phyloP scores from a whole-genome alignment of 1,140 invertebrate genomes.

The Drosophila triauraria region DNA sequence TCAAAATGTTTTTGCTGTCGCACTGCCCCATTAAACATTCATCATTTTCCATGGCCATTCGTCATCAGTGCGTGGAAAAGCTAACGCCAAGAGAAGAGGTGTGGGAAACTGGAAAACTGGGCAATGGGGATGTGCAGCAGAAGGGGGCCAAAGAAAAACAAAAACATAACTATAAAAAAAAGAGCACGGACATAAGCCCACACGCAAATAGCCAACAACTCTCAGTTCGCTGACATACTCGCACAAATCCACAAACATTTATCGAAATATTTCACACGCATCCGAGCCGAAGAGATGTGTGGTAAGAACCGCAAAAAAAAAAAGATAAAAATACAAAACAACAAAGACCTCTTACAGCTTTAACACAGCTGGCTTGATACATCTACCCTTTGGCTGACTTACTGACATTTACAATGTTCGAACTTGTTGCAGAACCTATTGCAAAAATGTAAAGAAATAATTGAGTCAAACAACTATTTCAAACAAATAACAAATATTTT shows the following conservation, averaged over 20 bases:
- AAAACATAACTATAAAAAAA: conserved; percentile 32
- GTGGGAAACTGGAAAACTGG: not conserved
- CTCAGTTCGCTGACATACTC: conserved; percentile 24
- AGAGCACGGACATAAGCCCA: not conserved
- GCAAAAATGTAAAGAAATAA: conserved; percentile 5
- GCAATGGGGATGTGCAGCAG: conserved; percentile 20
- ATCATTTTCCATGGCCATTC: conserved; percentile 77
- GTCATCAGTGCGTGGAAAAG: conserved; percentile 76
- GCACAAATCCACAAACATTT: conserved; percentile 47
- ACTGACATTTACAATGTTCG: not conserved
- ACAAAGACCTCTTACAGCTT: not conserved
- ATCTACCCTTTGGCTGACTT: not conserved
- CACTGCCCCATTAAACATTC: conserved; percentile 79
- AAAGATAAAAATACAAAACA: conserved; percentile 8
- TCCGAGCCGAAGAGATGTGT: conserved; percentile 40
- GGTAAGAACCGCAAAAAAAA: conserved; percentile 12
- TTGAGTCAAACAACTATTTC: not conserved
- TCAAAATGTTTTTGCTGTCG: conserved; percentile 61
- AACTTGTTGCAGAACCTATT: conserved; percentile 3
- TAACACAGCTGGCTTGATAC: conserved; percentile 1
- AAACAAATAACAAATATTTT: not conserved
- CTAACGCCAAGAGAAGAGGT: conserved; percentile 44
- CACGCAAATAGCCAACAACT: conserved; percentile 13
- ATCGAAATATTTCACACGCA: conserved; percentile 51
- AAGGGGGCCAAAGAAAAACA: conserved; percentile 1